A percentile compares a stretch with the other conserved stretches of the same genome.
These are phyloP conservation scores for Hypena proboscidalis DNA, from an alignment of 2,888 invertebrate species.

Conservation along the genomic window DNA sequence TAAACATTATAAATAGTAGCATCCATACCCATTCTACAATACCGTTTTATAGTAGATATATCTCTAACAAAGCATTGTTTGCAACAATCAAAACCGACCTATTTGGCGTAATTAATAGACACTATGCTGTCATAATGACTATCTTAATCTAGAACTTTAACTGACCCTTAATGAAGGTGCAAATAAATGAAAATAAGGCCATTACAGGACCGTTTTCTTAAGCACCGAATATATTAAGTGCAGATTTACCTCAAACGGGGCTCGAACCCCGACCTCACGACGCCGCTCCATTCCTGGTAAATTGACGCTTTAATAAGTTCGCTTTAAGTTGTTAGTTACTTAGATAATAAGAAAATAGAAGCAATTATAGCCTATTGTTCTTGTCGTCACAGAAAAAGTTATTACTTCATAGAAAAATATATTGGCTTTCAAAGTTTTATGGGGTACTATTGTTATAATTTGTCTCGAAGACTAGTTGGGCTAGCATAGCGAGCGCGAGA, in stretches of 20 bases:
- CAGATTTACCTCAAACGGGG: slow-evolving; percentile 30
- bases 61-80: no score
- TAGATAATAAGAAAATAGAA: slow-evolving; percentile 4
- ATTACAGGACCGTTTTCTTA: slow-evolving; percentile 19
- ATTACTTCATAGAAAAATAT: background rate
- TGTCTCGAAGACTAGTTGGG: background rate
- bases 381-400: background rate
- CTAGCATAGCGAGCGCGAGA: no score
- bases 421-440: background rate
- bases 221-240: slow-evolving; percentile 28
- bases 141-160: background rate
- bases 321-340: slow-evolving; percentile 5
- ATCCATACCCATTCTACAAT: no score
- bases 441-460: background rate
- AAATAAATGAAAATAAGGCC: slow-evolving; percentile 1
- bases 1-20: no score
- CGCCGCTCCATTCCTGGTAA: slow-evolving; percentile 39
- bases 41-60: no score
- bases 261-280: slow-evolving; percentile 47
- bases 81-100: no score
- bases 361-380: background rate
- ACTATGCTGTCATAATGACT: no score
- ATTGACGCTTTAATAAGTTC: slow-evolving; percentile 39
- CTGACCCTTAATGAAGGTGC: slow-evolving; percentile 2
- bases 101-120: no score